A percentile compares a stretch with the other conserved stretches of the same genome.
Evolutionary conservation across 2,797 vertebrate species (phyloP).

Genomic region (Sebastes glaucus): DNA sequence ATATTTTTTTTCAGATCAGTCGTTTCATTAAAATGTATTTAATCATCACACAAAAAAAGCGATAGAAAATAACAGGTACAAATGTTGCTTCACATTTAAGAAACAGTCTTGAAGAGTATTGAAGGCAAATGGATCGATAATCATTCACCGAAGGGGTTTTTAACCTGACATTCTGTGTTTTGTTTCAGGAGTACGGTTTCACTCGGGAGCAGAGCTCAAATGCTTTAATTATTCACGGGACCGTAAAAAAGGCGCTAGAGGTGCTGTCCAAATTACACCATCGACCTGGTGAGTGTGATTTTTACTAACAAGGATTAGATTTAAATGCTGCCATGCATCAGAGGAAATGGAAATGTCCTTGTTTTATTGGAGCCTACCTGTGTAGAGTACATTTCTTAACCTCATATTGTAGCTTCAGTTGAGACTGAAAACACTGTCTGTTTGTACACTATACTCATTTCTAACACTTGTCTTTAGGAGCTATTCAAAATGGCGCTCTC

Average conservation of each 20-base stretch:
- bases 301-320: not conserved
- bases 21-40: not conserved
- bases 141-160: not conserved
- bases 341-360: not conserved
- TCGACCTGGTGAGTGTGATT: constrained; percentile 56
- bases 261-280: constrained; percentile 68
- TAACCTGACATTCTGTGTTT: not conserved
- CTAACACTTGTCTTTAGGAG: constrained; percentile 26
- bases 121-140: not conserved
- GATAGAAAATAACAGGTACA: not conserved
- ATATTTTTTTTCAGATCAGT: not conserved
- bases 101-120: not conserved
- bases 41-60: not conserved
- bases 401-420: not conserved
- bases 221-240: constrained; percentile 82
- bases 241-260: constrained; percentile 74
- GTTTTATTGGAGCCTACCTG: not conserved
- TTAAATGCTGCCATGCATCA: not conserved
- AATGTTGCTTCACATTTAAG: not conserved
- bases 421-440: not conserved
- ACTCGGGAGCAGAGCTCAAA: constrained; percentile 81
- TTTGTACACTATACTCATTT: not conserved
- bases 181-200: constrained; percentile 76
- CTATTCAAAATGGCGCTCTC: not conserved
- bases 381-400: not conserved